Evolutionary conservation across 1,140 invertebrate genomes (phyloP), one percentile per base, ranked within the genome.

Genomic region (Halictus rubicundus): DNA sequence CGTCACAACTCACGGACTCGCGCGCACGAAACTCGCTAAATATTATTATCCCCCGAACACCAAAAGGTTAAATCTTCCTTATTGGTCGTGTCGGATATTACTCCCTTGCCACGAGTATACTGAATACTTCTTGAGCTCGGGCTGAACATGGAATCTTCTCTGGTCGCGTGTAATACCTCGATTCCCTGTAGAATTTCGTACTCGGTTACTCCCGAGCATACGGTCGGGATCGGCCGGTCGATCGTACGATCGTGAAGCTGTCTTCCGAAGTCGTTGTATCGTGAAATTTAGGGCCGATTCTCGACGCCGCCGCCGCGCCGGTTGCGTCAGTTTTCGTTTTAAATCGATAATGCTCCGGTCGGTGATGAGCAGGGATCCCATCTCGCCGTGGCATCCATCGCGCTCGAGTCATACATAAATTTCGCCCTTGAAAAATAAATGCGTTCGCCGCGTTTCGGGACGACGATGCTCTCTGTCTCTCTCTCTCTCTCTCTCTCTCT

Each of bases 391-490:
- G 82, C 68, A 81, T 85, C 73, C 72, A 57, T 75, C 83, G 83
- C 46, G 75, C 19, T 27, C 39, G 65, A 63, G 74, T 83, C 80
- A 85, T 83, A 81, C 86, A 78, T 85, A 88, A 88, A 85, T 85
- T 84, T 82, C 46, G 78, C 64, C 77, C 70, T 81, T 85, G 83
- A 85, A 87, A 88, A 88, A 88, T 88, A 87, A 85, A 87, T 88
- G 72, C 52, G 68, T 63, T 66, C 49, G 16, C 49, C 49, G 68
- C 68, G 73, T 65, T 65, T 14, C 61, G 60, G 16, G 64, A 46
- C 64, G 64, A 25, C 42, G 37, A n/a, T n/a, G n/a, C n/a, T n/a
- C n/a, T n/a, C n/a, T n/a, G n/a, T n/a, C n/a, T n/a, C n/a, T n/a
- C n/a, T n/a, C n/a, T n/a, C n/a, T n/a, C n/a, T n/a, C n/a, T n/a